Conservation (phyloP, 2,113 vertebrate species). For the Zosterops hypoxanthus region DNA sequence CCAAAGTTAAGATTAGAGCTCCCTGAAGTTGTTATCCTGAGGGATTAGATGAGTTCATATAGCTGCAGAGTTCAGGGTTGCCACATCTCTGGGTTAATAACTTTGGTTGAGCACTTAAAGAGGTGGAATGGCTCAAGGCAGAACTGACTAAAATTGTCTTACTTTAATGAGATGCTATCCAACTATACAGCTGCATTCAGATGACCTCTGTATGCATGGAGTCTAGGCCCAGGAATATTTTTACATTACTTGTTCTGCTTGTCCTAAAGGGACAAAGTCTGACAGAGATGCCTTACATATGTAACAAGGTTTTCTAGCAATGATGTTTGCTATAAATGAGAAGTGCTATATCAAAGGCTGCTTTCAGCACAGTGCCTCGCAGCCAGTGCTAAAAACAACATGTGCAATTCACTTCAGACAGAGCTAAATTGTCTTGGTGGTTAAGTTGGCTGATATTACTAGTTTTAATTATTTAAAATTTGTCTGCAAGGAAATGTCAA, state of each 20-base stretch:
- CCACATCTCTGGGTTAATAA: background rate
- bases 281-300: fast-evolving
- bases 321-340: background rate
- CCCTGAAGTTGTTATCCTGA: background rate
- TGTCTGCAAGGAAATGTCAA: background rate
- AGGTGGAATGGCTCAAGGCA: background rate
- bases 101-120: background rate
- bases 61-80: background rate
- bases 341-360: background rate
- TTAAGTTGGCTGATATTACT: background rate
- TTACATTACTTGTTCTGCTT: background rate
- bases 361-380: background rate
- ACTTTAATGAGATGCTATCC: background rate
- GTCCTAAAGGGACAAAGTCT: background rate
- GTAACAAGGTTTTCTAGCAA: background rate
- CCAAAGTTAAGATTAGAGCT: background rate
- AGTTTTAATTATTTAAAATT: background rate
- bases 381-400: background rate
- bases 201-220: background rate
- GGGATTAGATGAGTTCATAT: background rate
- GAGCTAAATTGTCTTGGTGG: background rate
- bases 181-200: background rate
- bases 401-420: background rate
- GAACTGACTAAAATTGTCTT: background rate
- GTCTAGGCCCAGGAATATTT: background rate